These are phyloP conservation scores for Onthophagus sagittarius DNA, from an alignment of 2,888 invertebrate genomes.

Conservation along the genomic window DNA sequence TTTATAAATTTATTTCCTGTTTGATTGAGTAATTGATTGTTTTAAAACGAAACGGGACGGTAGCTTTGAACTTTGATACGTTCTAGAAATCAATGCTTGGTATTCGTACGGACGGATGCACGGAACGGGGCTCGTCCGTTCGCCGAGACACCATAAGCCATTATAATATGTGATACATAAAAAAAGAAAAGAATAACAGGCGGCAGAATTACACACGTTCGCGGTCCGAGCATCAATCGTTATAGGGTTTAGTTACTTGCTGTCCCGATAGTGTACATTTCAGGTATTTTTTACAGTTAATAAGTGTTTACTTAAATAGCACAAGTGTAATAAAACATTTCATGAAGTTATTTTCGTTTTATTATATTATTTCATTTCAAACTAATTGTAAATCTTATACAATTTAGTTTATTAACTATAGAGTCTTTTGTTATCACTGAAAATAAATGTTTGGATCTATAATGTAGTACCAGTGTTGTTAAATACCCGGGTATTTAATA, in stretches of 20 bases:
- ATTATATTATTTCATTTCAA: background rate
- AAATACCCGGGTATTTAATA: too few relatives aligned
- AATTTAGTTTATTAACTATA: too few relatives aligned
- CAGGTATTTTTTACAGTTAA: slow-evolving; percentile 11
- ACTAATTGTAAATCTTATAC: too few relatives aligned
- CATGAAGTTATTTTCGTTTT: background rate
- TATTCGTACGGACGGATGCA: background rate
- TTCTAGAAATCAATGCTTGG: background rate
- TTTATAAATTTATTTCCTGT: background rate
- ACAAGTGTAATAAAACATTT: slow-evolving; percentile 13
- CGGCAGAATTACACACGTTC: slow-evolving; percentile 4
- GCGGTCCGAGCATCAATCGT: background rate
- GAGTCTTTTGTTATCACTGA: too few relatives aligned
- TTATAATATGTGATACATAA: slow-evolving; percentile 6
- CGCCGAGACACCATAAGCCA: slow-evolving; percentile 2
- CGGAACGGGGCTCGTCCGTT: background rate
- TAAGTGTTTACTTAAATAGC: slow-evolving; percentile 11
- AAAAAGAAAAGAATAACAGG: too few relatives aligned
- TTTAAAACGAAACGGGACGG: background rate
- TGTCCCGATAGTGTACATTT: slow-evolving; percentile 7
- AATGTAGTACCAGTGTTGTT: too few relatives aligned
- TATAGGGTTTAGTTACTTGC: slow-evolving; percentile 1
- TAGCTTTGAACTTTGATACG: background rate
- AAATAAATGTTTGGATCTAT: too few relatives aligned
- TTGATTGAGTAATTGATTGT: background rate